Percentiles rank a stretch among this genome's conserved stretches.
These are phyloP conservation scores for Ctenicera cuprea DNA, from an alignment of 2,888 invertebrate genomes.

Conservation along the genomic window DNA sequence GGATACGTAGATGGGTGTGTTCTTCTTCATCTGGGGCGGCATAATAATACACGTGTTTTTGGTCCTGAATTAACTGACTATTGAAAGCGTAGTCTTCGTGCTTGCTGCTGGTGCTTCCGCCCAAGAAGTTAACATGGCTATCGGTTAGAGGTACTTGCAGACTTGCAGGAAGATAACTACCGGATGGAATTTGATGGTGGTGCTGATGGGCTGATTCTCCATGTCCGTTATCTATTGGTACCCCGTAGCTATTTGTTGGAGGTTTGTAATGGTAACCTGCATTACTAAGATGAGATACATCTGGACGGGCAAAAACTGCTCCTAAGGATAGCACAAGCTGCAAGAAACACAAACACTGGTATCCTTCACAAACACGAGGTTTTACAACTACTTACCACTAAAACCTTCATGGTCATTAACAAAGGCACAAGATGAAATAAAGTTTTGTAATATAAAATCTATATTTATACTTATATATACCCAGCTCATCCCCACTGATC, in stretches of 20 bases:
- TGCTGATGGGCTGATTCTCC: neutral
- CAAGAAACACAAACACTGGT: conserved; percentile 32
- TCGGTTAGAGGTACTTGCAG: neutral
- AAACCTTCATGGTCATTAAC: conserved; percentile 60
- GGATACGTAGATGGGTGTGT: conserved; percentile 52
- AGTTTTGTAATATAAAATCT: conserved; percentile 57
- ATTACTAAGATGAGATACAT: conserved; percentile 73
- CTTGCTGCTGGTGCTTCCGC: neutral
- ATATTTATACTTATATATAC: conserved; percentile 53
- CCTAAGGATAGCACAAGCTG: conserved; percentile 63
- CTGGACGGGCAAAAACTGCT: conserved; percentile 76
- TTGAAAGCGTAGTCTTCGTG: neutral
- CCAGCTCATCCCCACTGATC: conserved; percentile 60
- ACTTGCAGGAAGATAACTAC: conserved; percentile 12
- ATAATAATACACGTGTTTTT: conserved; percentile 67
- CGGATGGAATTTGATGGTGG: neutral
- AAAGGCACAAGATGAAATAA: conserved; percentile 48
- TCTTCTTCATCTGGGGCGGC: conserved; percentile 66
- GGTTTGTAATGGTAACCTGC: conserved; percentile 51
- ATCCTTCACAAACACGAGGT: conserved; percentile 12
- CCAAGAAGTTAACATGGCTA: neutral
- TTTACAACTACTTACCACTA: conserved; percentile 64
- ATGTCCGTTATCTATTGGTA: neutral
- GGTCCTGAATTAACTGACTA: conserved; percentile 55
- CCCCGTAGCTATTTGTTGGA: conserved; percentile 56